These are phyloP conservation scores for Garrulus glandarius DNA, from an alignment of 2,797 vertebrate genomes.

Conservation along the genomic window DNA sequence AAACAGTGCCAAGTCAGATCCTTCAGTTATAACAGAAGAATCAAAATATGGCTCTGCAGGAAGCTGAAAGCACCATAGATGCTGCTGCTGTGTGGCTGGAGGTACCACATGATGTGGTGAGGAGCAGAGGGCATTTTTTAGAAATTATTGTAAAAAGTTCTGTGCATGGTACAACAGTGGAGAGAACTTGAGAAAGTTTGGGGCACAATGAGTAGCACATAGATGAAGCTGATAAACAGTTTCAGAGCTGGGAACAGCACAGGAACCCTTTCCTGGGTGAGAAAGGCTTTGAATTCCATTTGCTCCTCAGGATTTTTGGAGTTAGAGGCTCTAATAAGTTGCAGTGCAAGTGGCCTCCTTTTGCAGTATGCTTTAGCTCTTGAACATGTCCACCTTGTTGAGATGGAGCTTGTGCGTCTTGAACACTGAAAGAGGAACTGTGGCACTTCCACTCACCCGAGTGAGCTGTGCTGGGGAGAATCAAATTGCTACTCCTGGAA, in stretches of 20 bases:
- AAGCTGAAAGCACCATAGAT: background rate
- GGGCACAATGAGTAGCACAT: rapidly evolving
- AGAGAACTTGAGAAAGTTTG: background rate
- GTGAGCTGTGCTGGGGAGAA: background rate
- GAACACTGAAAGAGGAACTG: background rate
- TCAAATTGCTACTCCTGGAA: conserved; percentile 27
- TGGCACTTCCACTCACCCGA: background rate
- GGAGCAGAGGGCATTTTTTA: background rate
- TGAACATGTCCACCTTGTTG: background rate
- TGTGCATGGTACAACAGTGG: background rate
- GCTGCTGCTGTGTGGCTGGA: background rate
- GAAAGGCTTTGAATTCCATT: background rate
- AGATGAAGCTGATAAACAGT: background rate
- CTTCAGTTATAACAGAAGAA: background rate
- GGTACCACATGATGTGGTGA: background rate
- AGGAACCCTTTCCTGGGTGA: background rate
- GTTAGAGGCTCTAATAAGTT: background rate
- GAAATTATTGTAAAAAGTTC: background rate
- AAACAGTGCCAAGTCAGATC: conserved; percentile 25
- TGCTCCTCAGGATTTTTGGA: background rate
- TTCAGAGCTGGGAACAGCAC: background rate
- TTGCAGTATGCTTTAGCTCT: background rate
- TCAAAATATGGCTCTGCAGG: conserved; percentile 8
- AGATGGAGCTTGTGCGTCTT: background rate
- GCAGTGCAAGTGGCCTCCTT: background rate